Evolutionary conservation across 1,140 invertebrate species (phyloP).

Genomic region (Ceratina australensis): DNA sequence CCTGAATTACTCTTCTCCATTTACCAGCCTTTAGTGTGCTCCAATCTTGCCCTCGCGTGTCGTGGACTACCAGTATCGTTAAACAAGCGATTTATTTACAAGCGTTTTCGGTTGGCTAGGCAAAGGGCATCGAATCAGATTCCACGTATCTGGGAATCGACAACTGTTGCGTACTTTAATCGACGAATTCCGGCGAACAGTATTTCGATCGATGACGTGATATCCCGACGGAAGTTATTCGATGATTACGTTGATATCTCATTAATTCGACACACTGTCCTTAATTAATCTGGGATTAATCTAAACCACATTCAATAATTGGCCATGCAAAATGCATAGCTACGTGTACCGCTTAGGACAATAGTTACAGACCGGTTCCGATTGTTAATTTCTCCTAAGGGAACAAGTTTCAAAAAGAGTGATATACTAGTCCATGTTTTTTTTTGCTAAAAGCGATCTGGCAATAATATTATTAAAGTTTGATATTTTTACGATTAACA

Average conservation of each 20-base stretch:
- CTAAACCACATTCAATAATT: too few species aligned
- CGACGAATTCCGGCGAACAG: background rate
- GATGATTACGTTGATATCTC: background rate
- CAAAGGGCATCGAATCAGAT: too few species aligned
- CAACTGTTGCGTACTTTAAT: constrained; percentile 18
- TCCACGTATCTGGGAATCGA: background rate
- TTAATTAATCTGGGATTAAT: background rate
- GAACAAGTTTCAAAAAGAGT: too few species aligned
- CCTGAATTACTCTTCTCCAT: background rate
- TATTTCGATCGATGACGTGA: background rate
- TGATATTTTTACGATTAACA: too few species aligned
- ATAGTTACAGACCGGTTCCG: too few species aligned
- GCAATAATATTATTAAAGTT: too few species aligned
- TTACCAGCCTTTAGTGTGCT: background rate
- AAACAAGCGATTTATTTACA: constrained; percentile 21
- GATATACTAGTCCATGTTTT: too few species aligned
- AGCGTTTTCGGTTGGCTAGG: background rate
- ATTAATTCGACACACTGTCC: background rate
- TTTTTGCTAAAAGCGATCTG: too few species aligned
- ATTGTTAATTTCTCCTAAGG: too few species aligned
- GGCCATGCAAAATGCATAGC: too few species aligned
- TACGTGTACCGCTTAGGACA: too few species aligned
- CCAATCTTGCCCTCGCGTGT: background rate
- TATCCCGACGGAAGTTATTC: background rate
- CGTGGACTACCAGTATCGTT: background rate